Conservation (phyloP, 1,140 invertebrate genomes). For the Leptopilina boulardi region DNA sequence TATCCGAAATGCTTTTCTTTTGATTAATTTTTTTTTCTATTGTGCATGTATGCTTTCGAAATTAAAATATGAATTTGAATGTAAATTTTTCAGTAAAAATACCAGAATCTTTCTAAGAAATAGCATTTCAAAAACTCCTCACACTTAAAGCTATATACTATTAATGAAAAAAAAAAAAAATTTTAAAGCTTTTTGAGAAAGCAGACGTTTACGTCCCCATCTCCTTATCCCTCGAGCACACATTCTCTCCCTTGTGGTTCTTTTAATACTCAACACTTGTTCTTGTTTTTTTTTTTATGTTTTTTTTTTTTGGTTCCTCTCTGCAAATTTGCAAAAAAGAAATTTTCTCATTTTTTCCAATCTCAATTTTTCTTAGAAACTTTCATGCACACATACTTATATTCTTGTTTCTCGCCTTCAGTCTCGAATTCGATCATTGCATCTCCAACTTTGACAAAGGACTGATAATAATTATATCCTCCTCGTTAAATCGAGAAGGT, state of each 20-base stretch:
- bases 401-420: conserved; percentile 29
- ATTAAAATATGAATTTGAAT: neutral
- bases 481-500: conserved; percentile 38
- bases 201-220: neutral
- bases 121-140: conserved; percentile 29
- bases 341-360: neutral
- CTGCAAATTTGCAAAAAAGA: neutral
- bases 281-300: neutral
- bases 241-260: conserved; percentile 7
- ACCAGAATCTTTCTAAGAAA: neutral
- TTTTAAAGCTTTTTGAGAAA: conserved; percentile 25
- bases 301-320: conserved; percentile 29
- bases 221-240: conserved; percentile 1
- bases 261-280: conserved; percentile 28
- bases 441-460: neutral
- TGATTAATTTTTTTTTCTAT: conserved; percentile 30
- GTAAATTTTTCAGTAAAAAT: conserved; percentile 10
- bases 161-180: conserved; percentile 35
- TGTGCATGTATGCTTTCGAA: neutral
- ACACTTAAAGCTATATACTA: conserved; percentile 21
- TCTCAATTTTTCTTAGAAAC: neutral
- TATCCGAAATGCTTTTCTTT: neutral
- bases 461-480: conserved; percentile 10
- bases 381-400: neutral
- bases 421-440: conserved; percentile 28